Conservation (phyloP, 2,797 vertebrate genomes). For the Silurus lanzhouensis region DNA sequence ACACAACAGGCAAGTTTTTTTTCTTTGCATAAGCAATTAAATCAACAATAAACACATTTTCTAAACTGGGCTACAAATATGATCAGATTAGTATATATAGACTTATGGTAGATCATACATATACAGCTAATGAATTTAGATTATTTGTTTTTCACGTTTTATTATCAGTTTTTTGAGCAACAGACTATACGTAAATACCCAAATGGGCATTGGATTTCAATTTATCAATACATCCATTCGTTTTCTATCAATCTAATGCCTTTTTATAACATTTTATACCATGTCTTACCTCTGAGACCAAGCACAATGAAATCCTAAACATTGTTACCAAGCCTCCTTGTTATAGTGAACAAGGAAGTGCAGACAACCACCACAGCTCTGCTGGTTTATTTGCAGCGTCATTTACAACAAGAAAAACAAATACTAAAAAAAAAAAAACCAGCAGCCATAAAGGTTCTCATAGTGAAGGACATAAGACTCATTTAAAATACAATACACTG, state of each 20-base stretch:
- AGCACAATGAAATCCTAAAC: not conserved
- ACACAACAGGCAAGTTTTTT: constrained; percentile 67
- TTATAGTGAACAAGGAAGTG: constrained; percentile 67
- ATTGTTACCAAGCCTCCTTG: constrained; percentile 53
- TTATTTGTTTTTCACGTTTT: not conserved
- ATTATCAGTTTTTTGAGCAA: not conserved
- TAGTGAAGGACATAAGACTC: not conserved
- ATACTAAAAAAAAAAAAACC: not conserved
- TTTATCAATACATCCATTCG: not conserved
- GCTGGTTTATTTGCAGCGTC: constrained; percentile 48
- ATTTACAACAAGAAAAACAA: constrained; percentile 36
- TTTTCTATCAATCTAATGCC: not conserved
- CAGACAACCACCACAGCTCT: constrained; percentile 15
- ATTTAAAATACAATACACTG: not conserved
- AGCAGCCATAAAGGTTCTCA: not conserved
- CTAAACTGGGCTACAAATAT: not conserved
- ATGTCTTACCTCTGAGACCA: not conserved
- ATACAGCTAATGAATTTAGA: not conserved
- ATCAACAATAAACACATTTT: not conserved
- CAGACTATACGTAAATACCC: too few relatives aligned
- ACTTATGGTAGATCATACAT: not conserved
- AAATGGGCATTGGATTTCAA: not conserved
- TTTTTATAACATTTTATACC: not conserved
- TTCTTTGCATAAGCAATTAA: not conserved
- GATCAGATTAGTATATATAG: not conserved